These are phyloP conservation scores for Rhaphigaster nebulosa DNA, from an alignment of 2,888 invertebrate species.

Conservation along the genomic window DNA sequence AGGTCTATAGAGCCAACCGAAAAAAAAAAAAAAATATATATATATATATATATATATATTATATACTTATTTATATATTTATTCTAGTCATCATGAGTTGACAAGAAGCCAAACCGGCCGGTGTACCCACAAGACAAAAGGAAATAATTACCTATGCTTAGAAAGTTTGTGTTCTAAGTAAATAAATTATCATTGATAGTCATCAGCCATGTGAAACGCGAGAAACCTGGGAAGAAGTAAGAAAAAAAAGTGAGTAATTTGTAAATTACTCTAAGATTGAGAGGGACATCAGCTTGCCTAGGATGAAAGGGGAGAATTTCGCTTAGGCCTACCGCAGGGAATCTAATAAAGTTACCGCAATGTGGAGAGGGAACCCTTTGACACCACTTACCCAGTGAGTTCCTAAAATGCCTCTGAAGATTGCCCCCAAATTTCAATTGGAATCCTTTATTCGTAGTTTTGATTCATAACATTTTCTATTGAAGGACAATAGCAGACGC, in stretches of 20 bases:
- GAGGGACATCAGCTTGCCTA: not conserved
- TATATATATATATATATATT: too few relatives aligned
- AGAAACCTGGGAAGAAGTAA: not conserved
- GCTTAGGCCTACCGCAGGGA: not conserved
- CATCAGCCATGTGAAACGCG: too few relatives aligned
- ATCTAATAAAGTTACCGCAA: constrained; percentile 3
- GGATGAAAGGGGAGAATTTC: not conserved
- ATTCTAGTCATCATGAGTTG: too few relatives aligned
- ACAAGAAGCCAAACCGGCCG: too few relatives aligned
- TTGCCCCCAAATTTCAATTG: not conserved
- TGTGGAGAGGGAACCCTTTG: not conserved
- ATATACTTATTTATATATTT: too few relatives aligned
- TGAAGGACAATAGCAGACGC: not conserved
- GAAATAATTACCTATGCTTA: too few relatives aligned
- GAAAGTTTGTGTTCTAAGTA: too few relatives aligned
- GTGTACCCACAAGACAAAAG: too few relatives aligned
- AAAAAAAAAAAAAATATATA: too few relatives aligned
- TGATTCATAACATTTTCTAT: not conserved
- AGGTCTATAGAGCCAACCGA: too few relatives aligned
- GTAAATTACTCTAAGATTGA: not conserved
- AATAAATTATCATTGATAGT: too few relatives aligned
- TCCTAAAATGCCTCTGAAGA: constrained; percentile 5
- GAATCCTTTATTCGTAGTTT: not conserved
- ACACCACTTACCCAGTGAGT: not conserved
- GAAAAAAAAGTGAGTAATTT: not conserved